phyloP scores from a whole-genome alignment of 2,797 vertebrate genomes.

The Parambassis ranga region DNA sequence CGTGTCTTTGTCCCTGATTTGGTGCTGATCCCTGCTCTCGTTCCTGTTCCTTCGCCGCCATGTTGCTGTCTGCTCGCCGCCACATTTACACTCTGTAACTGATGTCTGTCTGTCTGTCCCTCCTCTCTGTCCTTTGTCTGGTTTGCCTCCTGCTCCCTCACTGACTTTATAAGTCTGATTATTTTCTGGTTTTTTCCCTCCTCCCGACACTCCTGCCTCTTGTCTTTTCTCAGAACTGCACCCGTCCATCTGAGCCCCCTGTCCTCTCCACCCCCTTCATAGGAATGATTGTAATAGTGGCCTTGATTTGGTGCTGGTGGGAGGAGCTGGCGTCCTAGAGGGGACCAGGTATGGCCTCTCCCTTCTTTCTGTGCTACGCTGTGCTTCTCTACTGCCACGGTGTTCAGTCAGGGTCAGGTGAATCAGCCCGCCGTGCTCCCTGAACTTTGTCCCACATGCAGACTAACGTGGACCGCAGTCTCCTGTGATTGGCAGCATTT shows the following conservation, averaged over 20 bases:
- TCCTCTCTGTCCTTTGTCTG: slow-evolving; percentile 12
- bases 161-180: slow-evolving; percentile 48
- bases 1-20: slow-evolving; percentile 64
- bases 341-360: slow-evolving; percentile 87
- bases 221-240: slow-evolving; percentile 82
- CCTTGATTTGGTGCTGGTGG: slow-evolving; percentile 94
- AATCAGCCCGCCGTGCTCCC: too few relatives aligned
- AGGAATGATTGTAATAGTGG: slow-evolving; percentile 92
- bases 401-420: background rate
- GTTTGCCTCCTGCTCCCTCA: slow-evolving; percentile 23
- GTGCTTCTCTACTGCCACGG: background rate
- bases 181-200: slow-evolving; percentile 43
- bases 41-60: too few relatives aligned
- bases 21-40: slow-evolving; percentile 43
- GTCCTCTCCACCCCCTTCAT: slow-evolving; percentile 88
- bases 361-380: slow-evolving; percentile 62
- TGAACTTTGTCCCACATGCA: too few relatives aligned
- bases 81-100: slow-evolving; percentile 43
- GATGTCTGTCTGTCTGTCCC: slow-evolving; percentile 30
- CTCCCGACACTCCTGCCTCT: slow-evolving; percentile 53
- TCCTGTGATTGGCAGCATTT: too few relatives aligned
- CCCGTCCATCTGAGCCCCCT: slow-evolving; percentile 81
- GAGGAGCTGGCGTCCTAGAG: slow-evolving; percentile 89
- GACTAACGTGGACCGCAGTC: too few relatives aligned
- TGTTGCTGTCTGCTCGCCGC: slow-evolving; percentile 12